Evolutionary conservation across 2,888 invertebrate species (phyloP).

Genomic region (Plusia festucae): DNA sequence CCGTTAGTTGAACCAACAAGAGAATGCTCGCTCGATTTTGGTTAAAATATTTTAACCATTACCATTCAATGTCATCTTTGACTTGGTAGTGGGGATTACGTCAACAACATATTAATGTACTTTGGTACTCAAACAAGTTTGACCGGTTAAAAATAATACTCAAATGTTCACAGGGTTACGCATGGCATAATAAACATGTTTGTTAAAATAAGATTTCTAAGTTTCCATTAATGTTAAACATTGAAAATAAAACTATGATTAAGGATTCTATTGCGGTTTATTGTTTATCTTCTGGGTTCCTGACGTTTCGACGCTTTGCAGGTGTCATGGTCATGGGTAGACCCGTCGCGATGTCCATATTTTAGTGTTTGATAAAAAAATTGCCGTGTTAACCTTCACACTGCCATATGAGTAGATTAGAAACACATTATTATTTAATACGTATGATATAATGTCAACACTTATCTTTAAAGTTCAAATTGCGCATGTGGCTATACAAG

Average conservation of each 20-base stretch:
- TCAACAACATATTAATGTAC: conserved; percentile 30
- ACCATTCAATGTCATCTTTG: conserved; percentile 41
- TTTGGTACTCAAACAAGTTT: conserved; percentile 29
- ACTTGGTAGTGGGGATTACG: conserved; percentile 35
- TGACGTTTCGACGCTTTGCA: too few species aligned
- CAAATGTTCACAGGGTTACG: conserved; percentile 13
- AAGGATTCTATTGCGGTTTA: too few species aligned
- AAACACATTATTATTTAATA: conserved; percentile 31
- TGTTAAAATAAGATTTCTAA: too few species aligned
- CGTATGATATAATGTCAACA: conserved; percentile 20
- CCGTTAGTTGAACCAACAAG: conserved; percentile 60
- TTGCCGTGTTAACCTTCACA: conserved; percentile 18
- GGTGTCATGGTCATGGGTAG: too few species aligned
- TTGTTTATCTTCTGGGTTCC: too few species aligned
- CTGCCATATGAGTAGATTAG: conserved; percentile 31
- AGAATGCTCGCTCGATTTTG: conserved; percentile 21
- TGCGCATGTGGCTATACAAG: conserved; percentile 15
- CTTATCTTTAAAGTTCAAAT: conserved; percentile 52
- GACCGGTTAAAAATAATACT: conserved; percentile 17
- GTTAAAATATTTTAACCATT: conserved; percentile 32
- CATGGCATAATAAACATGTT: conserved; percentile 22
- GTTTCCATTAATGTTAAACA: too few species aligned
- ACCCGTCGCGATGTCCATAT: too few species aligned
- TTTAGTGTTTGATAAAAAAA: conserved; percentile 13
- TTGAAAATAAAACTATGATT: too few species aligned